Conservation (phyloP, 1,140 invertebrate genomes). For the Caerostris extrusa region DNA sequence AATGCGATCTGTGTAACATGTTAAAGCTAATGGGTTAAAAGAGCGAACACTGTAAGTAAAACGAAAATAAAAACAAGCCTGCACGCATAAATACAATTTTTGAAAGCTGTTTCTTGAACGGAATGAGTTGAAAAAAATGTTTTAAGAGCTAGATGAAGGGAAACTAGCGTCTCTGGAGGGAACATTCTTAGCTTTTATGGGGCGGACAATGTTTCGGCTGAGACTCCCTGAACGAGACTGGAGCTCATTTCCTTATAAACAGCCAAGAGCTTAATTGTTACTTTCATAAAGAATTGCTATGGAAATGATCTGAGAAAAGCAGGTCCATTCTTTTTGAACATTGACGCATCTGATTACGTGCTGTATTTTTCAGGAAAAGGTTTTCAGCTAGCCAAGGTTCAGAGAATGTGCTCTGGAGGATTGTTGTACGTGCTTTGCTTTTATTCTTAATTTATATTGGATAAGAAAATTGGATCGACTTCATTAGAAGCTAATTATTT, state of each 20-base stretch:
- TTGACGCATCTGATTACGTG: neutral
- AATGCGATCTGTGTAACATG: slow-evolving; percentile 23
- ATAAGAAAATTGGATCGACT: neutral
- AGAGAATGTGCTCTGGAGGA: neutral
- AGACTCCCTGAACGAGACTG: neutral
- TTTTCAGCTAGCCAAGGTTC: neutral
- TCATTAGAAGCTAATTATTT: neutral
- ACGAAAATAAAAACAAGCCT: slow-evolving; percentile 2
- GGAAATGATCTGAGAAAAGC: neutral
- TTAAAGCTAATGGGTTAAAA: slow-evolving; percentile 7
- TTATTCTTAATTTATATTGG: neutral
- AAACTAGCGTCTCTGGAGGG: neutral
- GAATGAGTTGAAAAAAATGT: slow-evolving; percentile 4
- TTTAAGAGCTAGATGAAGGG: neutral
- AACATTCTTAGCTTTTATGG: neutral
- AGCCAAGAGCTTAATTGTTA: slow-evolving; percentile 16
- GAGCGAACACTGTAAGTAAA: neutral
- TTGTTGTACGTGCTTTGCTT: neutral
- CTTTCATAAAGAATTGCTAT: slow-evolving; percentile 10
- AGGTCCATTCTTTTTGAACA: neutral
- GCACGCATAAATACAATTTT: neutral
- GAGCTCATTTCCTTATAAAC: neutral
- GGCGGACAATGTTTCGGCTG: neutral
- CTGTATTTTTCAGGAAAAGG: neutral
- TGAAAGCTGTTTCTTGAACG: slow-evolving; percentile 23